A percentile compares a stretch with the other conserved stretches of the same genome.
phyloP scores from a whole-genome alignment of 2,113 vertebrate genomes.

The Corythoichthys haematopterus region DNA sequence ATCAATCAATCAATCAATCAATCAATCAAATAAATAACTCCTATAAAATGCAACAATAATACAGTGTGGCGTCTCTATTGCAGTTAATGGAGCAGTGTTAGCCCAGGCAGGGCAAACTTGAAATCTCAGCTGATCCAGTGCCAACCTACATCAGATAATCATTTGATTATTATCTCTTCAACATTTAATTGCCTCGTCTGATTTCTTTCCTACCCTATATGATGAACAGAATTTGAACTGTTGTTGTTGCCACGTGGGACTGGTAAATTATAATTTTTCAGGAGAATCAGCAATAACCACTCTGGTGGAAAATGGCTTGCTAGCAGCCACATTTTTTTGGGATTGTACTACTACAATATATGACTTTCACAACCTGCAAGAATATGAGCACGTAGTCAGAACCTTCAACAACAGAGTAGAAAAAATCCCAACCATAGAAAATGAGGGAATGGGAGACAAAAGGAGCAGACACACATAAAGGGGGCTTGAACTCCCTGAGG shows the following conservation, averaged over 20 bases:
- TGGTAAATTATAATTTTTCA: too few species aligned
- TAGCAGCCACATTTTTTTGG: too few species aligned
- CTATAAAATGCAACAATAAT: conserved; percentile 2
- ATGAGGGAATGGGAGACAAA: background rate
- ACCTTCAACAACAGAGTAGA: background rate
- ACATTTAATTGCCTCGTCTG: background rate
- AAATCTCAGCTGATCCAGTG: conserved; percentile 5
- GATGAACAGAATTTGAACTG: background rate
- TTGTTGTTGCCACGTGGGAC: too few species aligned
- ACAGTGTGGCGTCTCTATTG: background rate
- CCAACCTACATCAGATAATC: background rate
- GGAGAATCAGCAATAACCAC: too few species aligned
- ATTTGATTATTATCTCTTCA: background rate
- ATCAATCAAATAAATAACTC: background rate
- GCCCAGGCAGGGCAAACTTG: background rate
- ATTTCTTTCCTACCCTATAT: background rate
- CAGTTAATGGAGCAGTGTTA: conserved; percentile 8
- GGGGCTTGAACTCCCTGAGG: background rate
- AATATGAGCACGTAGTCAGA: background rate
- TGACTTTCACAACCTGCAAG: background rate
- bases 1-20: too few species aligned
- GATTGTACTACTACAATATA: background rate
- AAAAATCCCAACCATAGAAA: background rate
- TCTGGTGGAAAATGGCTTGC: too few species aligned
- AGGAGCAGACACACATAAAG: background rate